Conservation (phyloP, 2,888 invertebrate genomes). For the Julus scandinavius region DNA sequence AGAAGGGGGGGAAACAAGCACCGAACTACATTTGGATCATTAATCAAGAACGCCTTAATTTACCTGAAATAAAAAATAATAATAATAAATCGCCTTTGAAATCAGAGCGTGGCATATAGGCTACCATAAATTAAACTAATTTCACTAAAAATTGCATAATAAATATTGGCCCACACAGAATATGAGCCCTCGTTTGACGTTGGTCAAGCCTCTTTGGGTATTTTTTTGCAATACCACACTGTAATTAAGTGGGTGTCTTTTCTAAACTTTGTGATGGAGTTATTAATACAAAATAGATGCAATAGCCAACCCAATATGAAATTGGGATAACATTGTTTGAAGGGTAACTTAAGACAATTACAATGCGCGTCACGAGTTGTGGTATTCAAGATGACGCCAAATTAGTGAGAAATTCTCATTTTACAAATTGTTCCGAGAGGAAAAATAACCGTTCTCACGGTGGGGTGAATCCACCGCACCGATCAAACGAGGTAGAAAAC, state of each 20-base stretch:
- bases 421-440: no score
- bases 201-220: neutral
- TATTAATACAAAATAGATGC: no score
- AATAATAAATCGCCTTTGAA: neutral
- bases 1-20: neutral
- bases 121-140: conserved; percentile 5
- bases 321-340: no score
- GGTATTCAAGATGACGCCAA: no score
- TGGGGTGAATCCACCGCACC: neutral
- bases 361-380: no score
- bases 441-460: neutral
- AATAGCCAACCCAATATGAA: no score
- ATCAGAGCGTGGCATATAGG: conserved; percentile 46
- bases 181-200: neutral
- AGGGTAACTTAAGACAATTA: no score
- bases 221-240: no score
- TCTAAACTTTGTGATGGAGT: no score
- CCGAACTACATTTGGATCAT: conserved; percentile 4
- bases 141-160: neutral
- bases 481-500: neutral
- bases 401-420: no score
- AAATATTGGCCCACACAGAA: conserved; percentile 26
- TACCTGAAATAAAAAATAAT: neutral
- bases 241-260: no score
- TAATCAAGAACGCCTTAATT: conserved; percentile 9